Conservation (phyloP, 2,797 vertebrate genomes). For the Poeciliopsis presidionis region DNA sequence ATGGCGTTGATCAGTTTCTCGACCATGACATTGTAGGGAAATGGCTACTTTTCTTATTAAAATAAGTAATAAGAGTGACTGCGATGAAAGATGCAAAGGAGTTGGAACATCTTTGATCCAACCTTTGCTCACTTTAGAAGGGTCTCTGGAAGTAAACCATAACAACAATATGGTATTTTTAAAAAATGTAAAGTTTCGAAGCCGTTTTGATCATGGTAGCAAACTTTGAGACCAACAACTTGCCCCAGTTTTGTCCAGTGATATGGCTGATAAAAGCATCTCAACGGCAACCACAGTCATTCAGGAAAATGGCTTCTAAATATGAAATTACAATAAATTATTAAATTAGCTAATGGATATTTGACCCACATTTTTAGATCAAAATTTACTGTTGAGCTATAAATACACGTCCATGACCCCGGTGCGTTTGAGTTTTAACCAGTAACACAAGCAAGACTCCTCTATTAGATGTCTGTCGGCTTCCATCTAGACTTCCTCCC, state of each 20-base stretch:
- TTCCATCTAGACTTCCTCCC: constrained; percentile 12
- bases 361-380: background rate
- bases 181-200: background rate
- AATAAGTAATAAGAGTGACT: background rate
- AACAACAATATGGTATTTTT: background rate
- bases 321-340: background rate
- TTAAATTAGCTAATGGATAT: background rate
- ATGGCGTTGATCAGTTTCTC: background rate
- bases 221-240: background rate
- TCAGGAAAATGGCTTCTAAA: background rate
- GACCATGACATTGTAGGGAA: background rate
- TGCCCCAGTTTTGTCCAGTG: background rate
- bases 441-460: background rate
- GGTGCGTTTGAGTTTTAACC: background rate
- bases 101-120: background rate
- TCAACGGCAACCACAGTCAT: background rate
- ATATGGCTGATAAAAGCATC: background rate
- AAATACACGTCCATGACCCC: background rate
- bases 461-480: constrained; percentile 22
- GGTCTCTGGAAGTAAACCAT: background rate
- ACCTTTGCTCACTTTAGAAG: background rate
- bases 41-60: background rate
- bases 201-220: background rate
- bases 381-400: background rate
- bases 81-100: background rate